Conservation (phyloP, 2,113 vertebrate species). For the Oreotragus oreotragus region DNA sequence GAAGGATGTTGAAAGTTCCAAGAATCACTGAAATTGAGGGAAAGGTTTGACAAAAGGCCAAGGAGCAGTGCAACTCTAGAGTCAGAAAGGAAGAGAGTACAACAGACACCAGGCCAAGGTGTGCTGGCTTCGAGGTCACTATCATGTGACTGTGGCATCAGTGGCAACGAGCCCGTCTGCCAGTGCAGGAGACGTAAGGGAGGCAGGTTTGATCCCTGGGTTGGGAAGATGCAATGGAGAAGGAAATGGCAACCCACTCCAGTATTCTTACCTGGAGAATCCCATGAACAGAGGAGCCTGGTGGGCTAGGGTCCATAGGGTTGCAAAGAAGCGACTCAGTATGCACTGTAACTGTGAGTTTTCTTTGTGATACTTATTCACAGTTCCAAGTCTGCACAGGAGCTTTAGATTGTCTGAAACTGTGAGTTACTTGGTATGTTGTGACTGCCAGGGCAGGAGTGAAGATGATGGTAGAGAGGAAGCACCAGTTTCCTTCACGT, state of each 20-base stretch:
- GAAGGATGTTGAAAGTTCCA: background rate
- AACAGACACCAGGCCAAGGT: background rate
- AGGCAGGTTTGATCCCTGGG: background rate
- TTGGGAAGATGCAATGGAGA: background rate
- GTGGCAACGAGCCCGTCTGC: background rate
- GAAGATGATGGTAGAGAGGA: background rate
- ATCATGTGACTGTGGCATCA: background rate
- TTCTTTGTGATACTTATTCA: background rate
- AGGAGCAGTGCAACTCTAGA: background rate
- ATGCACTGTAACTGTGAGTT: background rate
- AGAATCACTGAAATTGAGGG: background rate
- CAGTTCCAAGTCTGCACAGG: background rate
- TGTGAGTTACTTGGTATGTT: background rate
- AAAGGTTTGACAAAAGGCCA: background rate
- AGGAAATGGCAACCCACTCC: background rate
- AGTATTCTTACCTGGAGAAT: background rate
- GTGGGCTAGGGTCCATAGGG: background rate
- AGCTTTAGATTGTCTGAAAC: background rate
- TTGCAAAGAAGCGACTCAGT: background rate
- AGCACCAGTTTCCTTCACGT: background rate
- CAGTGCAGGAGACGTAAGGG: background rate
- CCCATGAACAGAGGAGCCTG: background rate
- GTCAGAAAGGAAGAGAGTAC: background rate
- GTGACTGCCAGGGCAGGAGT: background rate
- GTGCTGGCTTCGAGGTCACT: background rate